Evolutionary conservation across 1,140 invertebrate genomes (phyloP).

Genomic region (Magallana ariakensis): DNA sequence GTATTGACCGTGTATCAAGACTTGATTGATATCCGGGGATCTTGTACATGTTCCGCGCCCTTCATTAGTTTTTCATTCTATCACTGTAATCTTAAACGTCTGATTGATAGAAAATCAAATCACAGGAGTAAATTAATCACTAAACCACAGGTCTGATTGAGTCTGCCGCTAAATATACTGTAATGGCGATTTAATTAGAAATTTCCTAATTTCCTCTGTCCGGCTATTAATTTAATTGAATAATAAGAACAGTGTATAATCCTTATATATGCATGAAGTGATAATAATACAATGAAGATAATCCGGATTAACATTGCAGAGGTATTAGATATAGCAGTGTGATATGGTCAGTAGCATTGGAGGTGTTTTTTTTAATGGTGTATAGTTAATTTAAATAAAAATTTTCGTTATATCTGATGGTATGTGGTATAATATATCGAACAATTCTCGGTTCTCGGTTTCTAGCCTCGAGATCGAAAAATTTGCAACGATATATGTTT

Average conservation of each 20-base stretch:
- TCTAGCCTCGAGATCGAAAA: no score
- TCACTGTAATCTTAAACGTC: background rate
- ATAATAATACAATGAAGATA: no score
- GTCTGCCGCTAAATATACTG: constrained; percentile 1
- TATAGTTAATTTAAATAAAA: no score
- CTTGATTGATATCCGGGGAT: background rate
- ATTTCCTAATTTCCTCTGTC: constrained; percentile 24
- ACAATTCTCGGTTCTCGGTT: no score
- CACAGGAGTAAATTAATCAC: constrained; percentile 6
- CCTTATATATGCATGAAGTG: background rate
- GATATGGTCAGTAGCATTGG: no score
- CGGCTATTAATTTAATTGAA: background rate
- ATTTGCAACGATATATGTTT: no score
- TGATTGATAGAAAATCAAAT: constrained; percentile 23
- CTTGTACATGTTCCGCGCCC: background rate
- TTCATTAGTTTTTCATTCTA: constrained; percentile 26
- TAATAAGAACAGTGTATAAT: background rate
- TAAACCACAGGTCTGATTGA: background rate
- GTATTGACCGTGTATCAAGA: constrained; percentile 26
- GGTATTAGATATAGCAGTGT: no score
- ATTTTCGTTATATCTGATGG: no score
- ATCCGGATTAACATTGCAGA: no score
- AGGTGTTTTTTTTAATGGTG: no score
- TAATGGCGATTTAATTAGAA: constrained; percentile 15
- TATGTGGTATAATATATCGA: no score